Evolutionary conservation across 2,797 vertebrate genomes (phyloP).

Genomic region (Tokudaia tokunoshimensis): DNA sequence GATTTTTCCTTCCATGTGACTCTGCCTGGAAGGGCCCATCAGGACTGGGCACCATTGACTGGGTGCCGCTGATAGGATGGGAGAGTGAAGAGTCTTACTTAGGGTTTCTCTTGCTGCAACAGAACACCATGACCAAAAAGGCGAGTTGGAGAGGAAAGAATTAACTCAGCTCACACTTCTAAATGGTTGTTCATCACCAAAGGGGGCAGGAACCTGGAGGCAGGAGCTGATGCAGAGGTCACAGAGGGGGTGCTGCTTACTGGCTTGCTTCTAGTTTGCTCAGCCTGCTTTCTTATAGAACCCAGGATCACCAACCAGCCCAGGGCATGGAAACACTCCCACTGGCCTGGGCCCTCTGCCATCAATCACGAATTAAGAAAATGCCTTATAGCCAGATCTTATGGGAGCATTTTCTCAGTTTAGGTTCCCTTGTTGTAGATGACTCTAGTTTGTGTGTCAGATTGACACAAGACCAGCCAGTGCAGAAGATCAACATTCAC

Average conservation of each 20-base stretch:
- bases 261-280: neutral
- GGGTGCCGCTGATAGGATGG: no score
- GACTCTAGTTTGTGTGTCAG: neutral
- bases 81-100: neutral
- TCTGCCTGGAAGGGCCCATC: rapidly evolving
- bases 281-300: neutral
- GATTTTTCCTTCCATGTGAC: neutral
- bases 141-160: neutral
- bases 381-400: neutral
- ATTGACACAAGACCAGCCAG: neutral
- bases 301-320: neutral
- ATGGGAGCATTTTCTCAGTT: neutral
- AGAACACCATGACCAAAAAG: neutral
- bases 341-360: neutral
- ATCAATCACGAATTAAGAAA: neutral
- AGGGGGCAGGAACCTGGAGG: neutral
- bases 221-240: neutral
- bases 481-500: neutral
- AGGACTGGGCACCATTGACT: neutral
- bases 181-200: neutral
- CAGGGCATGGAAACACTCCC: neutral
- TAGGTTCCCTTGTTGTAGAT: neutral
- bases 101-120: neutral
- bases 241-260: neutral
- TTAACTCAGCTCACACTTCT: neutral